phyloP scores from a whole-genome alignment of 1,140 invertebrate genomes.

The Globodera rostochiensis region DNA sequence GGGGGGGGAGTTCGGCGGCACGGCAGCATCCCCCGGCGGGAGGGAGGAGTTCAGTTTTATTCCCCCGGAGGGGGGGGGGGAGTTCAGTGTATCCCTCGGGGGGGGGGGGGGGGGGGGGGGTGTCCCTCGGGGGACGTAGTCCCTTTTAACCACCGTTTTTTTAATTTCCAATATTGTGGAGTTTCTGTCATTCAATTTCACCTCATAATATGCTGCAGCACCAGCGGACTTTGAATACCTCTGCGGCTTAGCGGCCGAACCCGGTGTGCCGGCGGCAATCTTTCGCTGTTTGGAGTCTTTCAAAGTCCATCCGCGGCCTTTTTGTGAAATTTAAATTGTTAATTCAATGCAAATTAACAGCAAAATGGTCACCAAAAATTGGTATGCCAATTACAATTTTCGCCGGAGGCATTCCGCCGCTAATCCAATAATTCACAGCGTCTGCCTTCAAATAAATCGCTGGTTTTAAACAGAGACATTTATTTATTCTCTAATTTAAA shows the following conservation, averaged over 20 bases:
- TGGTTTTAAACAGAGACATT: no score
- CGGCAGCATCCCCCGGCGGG: no score
- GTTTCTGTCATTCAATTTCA: constrained; percentile 67
- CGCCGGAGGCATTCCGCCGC: constrained; percentile 88
- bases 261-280: constrained; percentile 83
- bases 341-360: not conserved
- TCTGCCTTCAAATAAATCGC: constrained; percentile 73
- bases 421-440: constrained; percentile 86
- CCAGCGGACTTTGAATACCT: constrained; percentile 88
- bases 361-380: constrained; percentile 77
- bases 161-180: constrained; percentile 8
- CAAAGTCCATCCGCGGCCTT: constrained; percentile 85
- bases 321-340: not conserved
- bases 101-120: no score
- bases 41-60: no score
- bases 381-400: constrained; percentile 94
- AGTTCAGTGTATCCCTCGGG: no score
- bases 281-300: constrained; percentile 72
- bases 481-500: no score
- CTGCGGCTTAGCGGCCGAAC: constrained; percentile 84
- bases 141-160: no score
- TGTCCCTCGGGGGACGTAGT: no score
- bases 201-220: constrained; percentile 88
- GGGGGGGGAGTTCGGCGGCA: no score
- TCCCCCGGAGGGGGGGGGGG: no score